Base-by-base conservation (phyloP, 2,888 invertebrate genomes). In the Napeogenes inachia region DNA sequence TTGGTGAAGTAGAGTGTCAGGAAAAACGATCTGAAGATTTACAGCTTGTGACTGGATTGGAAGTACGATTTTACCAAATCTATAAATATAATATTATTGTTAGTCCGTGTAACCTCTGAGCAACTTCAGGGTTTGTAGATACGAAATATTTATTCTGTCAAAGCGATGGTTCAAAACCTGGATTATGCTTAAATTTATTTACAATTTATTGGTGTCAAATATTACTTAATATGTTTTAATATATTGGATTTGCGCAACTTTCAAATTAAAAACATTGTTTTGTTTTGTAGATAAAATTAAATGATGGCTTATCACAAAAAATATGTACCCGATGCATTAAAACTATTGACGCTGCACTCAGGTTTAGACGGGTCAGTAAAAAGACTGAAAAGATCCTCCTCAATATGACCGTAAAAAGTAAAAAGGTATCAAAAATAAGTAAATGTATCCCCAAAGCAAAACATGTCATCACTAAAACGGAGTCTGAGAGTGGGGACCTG, bases 241-340 rank as follows among this genome's bases (percentile, higher is more conserved):
- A 59, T 12, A 45, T 8, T 13, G 21, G 21, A 47, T 0, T 47
- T 30, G 5, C 0, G 35, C 4, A 4, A 35, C 4, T 4, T 35
- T 35, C 4, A 35, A 35, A 35, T 4, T 13, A 10, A 3, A 2
- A 57, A 54, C 30, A 54, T 2, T 13, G 13, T 8, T 38, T 53
- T 45, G 45, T 35, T 61, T 10, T 78, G 3, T 73, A 87, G 87
- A 85, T 87, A 12, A 84, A 75, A 74, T 68, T 70, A 54, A 75
- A 86, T 13, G 87, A 87, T 63, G 84, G 86, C 0, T 64, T 87
- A 0, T 83, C 87, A 1, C 87, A 87, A 66, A 80, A 79, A 64
- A 86, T 87, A n/a, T 87, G 87, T 60, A 60, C 71, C 0, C 68
- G 70, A 5, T 87, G 87, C 53, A 60, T 79, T 45, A 74, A 80